Conservation (phyloP, 2,888 invertebrate species). For the Anthoptus insignis region DNA sequence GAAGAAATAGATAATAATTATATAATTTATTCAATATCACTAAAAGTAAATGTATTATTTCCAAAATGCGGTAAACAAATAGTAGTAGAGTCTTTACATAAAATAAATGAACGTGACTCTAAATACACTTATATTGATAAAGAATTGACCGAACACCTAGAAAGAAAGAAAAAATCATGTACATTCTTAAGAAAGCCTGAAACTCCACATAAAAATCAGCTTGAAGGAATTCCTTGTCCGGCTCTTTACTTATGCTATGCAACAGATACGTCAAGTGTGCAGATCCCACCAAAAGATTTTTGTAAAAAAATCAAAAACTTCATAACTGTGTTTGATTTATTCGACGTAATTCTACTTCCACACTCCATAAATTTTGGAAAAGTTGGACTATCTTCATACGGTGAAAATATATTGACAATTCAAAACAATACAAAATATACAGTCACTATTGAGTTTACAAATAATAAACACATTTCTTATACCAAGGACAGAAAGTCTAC, state of each 20-base stretch:
- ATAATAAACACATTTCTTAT: conserved; percentile 62
- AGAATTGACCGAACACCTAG: conserved; percentile 54
- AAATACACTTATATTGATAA: conserved; percentile 65
- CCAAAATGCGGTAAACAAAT: conserved; percentile 53
- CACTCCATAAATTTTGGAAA: conserved; percentile 69
- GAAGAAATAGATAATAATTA: conserved; percentile 55
- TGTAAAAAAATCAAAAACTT: conserved; percentile 56
- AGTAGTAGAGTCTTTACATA: conserved; percentile 69
- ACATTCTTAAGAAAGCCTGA: conserved; percentile 62
- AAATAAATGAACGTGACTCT: conserved; percentile 61
- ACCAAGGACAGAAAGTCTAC: conserved; percentile 58
- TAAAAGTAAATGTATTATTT: conserved; percentile 62
- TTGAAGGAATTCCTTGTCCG: conserved; percentile 55
- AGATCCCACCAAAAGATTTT: conserved; percentile 52
- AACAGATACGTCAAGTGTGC: conserved; percentile 43
- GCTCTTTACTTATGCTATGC: conserved; percentile 60
- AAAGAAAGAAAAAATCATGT: conserved; percentile 56
- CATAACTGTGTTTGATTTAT: conserved; percentile 62
- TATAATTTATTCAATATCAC: conserved; percentile 61
- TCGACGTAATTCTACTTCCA: conserved; percentile 65
- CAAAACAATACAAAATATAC: conserved; percentile 68
- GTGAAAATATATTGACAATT: conserved; percentile 62
- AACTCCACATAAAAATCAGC: conserved; percentile 51
- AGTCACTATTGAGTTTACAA: conserved; percentile 59
- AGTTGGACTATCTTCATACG: conserved; percentile 67